Evolutionary conservation across 2,797 vertebrate species (phyloP), one percentile per base, ranked within the genome.

Genomic region (Aulostomus chinensis): DNA sequence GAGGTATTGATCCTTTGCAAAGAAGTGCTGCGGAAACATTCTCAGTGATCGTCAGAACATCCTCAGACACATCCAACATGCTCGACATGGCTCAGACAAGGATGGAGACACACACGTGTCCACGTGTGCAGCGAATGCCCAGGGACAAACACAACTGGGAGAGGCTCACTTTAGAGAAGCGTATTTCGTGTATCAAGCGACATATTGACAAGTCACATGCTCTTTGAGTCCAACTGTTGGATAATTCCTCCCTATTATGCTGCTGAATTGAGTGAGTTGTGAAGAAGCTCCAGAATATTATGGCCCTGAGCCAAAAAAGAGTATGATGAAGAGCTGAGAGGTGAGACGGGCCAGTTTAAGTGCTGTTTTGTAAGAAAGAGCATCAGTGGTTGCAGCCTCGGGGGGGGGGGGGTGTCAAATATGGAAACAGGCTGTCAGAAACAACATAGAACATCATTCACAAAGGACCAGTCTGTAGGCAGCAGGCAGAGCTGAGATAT

Each of bases 1-100:
- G 90, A 91, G 91, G 91, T 92, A 92, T 89, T 36, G 83, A 86
- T 90, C 86, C 86, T 91, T 91, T 90, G 81, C 74, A 75, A 89
- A 92, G 84, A 89, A 86, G 85, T 82, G 84, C 83, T 84, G 84
- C 78, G 58, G 83, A 60, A 37, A 85, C 86, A 83, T 83, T 80
- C 81, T 67, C 73, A 72, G 40, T 39, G 50, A 80, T 58, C 68
- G 75, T 70, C 73, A 25, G 65, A 42, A 69, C 60, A 25, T 62
- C 76, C 73, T 68, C 66, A 58, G 60, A 84, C 65, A 75, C 61
- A 58, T 58, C 63, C 26, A 62, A 78, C 81, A 80, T 85, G 86
- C 84, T 83, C 18, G 7, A 73, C 67, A 62, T 68, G 73, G 82
- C 73, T 77, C 67, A 45, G 24, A 79, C 53, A 33, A 54, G 59